A percentile compares a stretch with the other conserved stretches of the same genome.
Evolutionary conservation across 2,888 invertebrate species (phyloP).

Genomic region (Erebia aethiops): DNA sequence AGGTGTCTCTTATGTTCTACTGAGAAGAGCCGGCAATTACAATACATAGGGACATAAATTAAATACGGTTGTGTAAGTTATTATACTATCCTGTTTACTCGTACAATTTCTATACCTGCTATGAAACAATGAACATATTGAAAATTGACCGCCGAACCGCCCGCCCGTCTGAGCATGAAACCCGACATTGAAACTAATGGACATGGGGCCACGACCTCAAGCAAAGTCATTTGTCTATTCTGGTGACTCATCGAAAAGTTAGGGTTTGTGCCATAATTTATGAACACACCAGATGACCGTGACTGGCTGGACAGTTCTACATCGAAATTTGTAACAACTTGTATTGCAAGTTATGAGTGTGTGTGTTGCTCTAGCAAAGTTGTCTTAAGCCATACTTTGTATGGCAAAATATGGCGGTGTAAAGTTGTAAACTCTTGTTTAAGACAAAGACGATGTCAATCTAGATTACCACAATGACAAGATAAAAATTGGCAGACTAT

Average conservation of each 20-base stretch:
- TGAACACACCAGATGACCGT: constrained; percentile 37
- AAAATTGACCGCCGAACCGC: constrained; percentile 25
- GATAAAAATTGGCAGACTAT: no score
- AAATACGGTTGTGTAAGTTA: no score
- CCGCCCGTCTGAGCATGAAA: constrained; percentile 30
- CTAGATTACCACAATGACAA: no score
- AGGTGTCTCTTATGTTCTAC: no score
- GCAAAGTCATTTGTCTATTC: constrained; percentile 64
- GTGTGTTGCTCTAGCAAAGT: not conserved
- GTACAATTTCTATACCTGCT: not conserved
- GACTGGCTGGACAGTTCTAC: constrained; percentile 21
- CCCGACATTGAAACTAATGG: constrained; percentile 57
- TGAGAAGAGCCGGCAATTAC: no score
- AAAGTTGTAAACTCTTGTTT: no score
- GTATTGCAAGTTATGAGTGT: not conserved
- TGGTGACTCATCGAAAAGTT: constrained; percentile 68
- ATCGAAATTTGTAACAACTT: constrained; percentile 18
- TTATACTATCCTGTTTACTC: no score
- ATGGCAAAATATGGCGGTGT: no score
- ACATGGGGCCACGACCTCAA: constrained; percentile 56
- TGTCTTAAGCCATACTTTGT: not conserved
- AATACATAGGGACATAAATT: no score
- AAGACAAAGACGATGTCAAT: no score
- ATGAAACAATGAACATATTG: not conserved
- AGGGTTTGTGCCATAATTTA: constrained; percentile 52